Evolutionary conservation across 2,888 invertebrate species (phyloP), one percentile per base, ranked within the genome.

Genomic region (Philonicus albiceps): DNA sequence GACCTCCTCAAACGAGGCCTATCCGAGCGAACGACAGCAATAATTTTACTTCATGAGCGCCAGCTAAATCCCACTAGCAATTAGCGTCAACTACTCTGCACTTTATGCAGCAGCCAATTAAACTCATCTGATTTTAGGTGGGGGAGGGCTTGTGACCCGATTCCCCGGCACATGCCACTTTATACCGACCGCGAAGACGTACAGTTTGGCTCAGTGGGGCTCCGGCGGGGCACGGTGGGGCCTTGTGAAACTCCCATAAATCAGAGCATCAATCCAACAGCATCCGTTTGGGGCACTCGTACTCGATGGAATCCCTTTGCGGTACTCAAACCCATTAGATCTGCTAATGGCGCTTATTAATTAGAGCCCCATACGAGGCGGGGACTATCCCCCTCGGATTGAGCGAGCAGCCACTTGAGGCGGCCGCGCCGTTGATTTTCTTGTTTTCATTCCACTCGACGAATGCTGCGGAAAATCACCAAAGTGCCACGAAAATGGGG

Each of bases 311-410:
- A 73, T 73, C 73, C 31, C 73, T 40, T 22, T 27, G 27, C 84
- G 40, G 78, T 27, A n/a, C 55, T 83, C 34, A 64, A 83, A 55
- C n/a, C 64, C 81, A 64, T 83, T 83, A 83, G 34, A 83, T 22
- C 55, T 83, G 11, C 43, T 84, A 84, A 84, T 84, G 84, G 84
- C 84, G 84, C 73, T 84, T 84, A 84, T 84, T 84, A 84, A 84
- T 84, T 73, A 73, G 40, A 43, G 16, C 27, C 27, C 27, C 30
- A 53, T 7, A n/a, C 27, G 40, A 83, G 84, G 84, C 84, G 84
- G 84, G 49, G 83, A 78, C 78, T 72, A 53, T 27, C 27, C 31
- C 30, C 83, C 13, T 8, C 11, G 8, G 19, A 40, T 37, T 72
- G 53, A 49, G 5, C 72, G 83, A 22, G 55, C 76, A 31, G 31